phyloP scores from a whole-genome alignment of 2,113 vertebrate genomes.

The Elaphurus davidianus region DNA sequence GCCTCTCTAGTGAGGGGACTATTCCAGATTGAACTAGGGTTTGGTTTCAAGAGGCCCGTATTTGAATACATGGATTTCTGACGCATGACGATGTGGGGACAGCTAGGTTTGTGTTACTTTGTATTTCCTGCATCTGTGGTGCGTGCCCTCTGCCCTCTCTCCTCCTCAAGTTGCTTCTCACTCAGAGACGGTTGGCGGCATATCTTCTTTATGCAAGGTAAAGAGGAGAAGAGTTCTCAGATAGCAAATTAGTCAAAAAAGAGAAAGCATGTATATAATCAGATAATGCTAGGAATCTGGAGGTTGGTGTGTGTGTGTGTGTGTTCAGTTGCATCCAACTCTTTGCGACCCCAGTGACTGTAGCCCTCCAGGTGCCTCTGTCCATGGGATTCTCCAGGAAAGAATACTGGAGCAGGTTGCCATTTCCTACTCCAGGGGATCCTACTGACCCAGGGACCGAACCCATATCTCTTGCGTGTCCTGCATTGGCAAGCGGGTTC shows the following conservation, averaged over 20 bases:
- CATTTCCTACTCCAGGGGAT: neutral
- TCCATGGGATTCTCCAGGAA: neutral
- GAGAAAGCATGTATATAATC: neutral
- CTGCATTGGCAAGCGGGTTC: neutral
- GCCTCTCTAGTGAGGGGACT: neutral
- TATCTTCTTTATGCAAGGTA: neutral
- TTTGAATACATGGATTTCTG: neutral
- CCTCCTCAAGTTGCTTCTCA: neutral
- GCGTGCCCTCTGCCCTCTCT: neutral
- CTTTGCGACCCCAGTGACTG: neutral
- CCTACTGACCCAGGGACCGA: neutral
- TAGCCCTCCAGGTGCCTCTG: neutral
- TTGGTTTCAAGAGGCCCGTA: neutral
- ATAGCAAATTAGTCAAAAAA: neutral
- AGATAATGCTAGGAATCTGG: neutral
- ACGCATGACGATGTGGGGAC: neutral
- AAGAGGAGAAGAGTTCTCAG: neutral
- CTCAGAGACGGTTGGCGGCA: neutral
- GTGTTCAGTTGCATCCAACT: neutral
- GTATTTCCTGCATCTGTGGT: neutral
- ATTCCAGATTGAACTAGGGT: neutral
- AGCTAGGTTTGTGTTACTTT: neutral
- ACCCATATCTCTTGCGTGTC: neutral
- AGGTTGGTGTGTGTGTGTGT: neutral
- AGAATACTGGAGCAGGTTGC: neutral